These are phyloP conservation scores for Engraulis encrasicolus DNA, from an alignment of 2,113 vertebrate genomes.

Conservation along the genomic window DNA sequence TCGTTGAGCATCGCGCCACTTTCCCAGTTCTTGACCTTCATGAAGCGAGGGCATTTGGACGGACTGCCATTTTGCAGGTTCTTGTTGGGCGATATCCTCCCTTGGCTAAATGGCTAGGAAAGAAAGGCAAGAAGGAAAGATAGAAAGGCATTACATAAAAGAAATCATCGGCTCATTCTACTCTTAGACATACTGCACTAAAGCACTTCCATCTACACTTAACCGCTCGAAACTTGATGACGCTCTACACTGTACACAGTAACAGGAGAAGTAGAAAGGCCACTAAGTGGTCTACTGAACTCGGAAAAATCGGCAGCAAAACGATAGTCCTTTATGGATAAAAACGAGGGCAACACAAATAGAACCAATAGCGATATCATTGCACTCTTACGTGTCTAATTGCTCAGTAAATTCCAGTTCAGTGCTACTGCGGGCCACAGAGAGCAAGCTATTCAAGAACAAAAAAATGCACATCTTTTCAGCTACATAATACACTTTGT, in stretches of 20 bases:
- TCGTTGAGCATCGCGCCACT: constrained; percentile 83
- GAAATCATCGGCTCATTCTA: neutral
- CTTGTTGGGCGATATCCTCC: constrained; percentile 82
- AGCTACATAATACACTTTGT: neutral
- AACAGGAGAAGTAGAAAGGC: neutral
- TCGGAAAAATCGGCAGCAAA: too few species aligned
- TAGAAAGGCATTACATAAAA: neutral
- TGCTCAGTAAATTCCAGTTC: constrained; percentile 24
- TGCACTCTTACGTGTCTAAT: constrained; percentile 1
- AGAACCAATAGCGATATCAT: neutral
- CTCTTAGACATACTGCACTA: too few species aligned
- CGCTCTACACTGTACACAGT: neutral
- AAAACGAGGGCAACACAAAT: neutral
- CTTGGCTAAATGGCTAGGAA: constrained; percentile 70
- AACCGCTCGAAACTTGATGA: neutral
- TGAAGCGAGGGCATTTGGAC: constrained; percentile 90
- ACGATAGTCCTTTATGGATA: neutral
- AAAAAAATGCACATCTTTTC: neutral
- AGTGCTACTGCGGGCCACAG: neutral
- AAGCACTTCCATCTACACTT: neutral
- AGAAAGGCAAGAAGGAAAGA: constrained; percentile 46
- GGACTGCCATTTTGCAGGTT: constrained; percentile 84
- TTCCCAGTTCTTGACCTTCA: constrained; percentile 97
- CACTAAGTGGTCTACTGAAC: too few species aligned
- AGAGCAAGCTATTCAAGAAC: neutral